Conservation (phyloP, 2,113 vertebrate genomes). For the Coreoperca whiteheadi region DNA sequence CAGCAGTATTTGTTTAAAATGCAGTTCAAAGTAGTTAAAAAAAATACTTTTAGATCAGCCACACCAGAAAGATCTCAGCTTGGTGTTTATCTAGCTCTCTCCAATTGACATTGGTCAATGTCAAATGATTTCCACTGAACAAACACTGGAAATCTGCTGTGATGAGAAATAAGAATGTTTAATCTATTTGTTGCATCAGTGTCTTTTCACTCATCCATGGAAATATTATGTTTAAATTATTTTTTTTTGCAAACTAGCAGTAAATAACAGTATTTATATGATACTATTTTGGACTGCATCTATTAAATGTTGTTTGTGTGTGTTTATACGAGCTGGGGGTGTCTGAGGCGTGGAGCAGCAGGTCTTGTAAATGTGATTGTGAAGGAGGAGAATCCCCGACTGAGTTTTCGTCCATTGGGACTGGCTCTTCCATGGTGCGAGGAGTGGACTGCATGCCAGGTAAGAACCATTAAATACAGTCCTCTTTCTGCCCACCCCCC, state of each 20-base stretch:
- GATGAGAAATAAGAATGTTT: neutral
- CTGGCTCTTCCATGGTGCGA: conserved; percentile 71
- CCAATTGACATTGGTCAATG: neutral
- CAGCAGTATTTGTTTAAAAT: neutral
- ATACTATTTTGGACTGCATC: neutral
- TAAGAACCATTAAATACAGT: conserved; percentile 63
- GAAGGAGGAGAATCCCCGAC: conserved; percentile 82
- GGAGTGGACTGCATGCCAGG: conserved; percentile 92
- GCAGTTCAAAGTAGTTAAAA: neutral
- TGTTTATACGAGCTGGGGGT: conserved; percentile 53
- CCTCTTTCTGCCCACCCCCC: neutral
- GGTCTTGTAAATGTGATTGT: conserved; percentile 92
- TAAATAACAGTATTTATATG: neutral
- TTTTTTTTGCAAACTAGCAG: neutral
- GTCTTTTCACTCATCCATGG: neutral
- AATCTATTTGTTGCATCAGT: neutral
- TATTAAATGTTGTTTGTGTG: conserved; percentile 3
- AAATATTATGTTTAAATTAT: neutral
- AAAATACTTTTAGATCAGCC: neutral
- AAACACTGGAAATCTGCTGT: neutral
- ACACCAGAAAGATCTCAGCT: neutral
- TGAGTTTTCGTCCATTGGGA: conserved; percentile 73
- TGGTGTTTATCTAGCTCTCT: neutral
- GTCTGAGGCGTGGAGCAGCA: conserved; percentile 87
- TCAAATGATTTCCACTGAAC: conserved; percentile 5